Base-by-base conservation (phyloP, 2,888 invertebrate genomes). In the Microplitis manilae region DNA sequence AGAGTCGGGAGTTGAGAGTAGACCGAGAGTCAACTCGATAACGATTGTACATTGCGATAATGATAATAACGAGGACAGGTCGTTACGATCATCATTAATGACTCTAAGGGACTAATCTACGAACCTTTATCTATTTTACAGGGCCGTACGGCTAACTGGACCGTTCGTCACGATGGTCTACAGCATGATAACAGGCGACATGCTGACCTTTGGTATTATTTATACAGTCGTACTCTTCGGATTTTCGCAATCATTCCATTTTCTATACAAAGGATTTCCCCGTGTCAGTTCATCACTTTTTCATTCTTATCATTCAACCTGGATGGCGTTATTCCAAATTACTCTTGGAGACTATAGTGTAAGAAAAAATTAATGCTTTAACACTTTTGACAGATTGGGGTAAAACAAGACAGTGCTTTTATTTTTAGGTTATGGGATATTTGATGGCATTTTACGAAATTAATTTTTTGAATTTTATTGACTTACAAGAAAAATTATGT, bases 101-200 rank as follows among this genome's bases (percentile, higher is more conserved):
- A 80, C 77, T 77, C 74, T 73, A 72, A 39, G 40, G 65, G 67
- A 50, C 50, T 50, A 59, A 68, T 15, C 39, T 68, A 68, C 61
- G 7, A 68, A 73, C 73, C 81, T 83, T 81, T 82, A 80, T 83
- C 78, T 81, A 73, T 79, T 80, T 81, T 77, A 67, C 91, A 98
- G 98, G 6, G 98, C 98, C 61, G 95, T 97, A 50, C 94, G 96
- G 77, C 91, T 99, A 85, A 99, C 98, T 0, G 99, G 99, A 65
- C 98, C 99, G 0, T 99, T 99, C 90, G 98, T 99, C 78, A 98
- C 98, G 9, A 99, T 99, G 98, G 97, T 99, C 84, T 99, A 98
- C 92, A 97, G 97, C 86, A 99, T 99, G 98, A 97, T 98, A 87
- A 96, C 96, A 0, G 98, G 99, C 68, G 99, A 99, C 91, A 97